Evolutionary conservation across 2,113 vertebrate genomes (phyloP).

Genomic region (Oceanites oceanicus): DNA sequence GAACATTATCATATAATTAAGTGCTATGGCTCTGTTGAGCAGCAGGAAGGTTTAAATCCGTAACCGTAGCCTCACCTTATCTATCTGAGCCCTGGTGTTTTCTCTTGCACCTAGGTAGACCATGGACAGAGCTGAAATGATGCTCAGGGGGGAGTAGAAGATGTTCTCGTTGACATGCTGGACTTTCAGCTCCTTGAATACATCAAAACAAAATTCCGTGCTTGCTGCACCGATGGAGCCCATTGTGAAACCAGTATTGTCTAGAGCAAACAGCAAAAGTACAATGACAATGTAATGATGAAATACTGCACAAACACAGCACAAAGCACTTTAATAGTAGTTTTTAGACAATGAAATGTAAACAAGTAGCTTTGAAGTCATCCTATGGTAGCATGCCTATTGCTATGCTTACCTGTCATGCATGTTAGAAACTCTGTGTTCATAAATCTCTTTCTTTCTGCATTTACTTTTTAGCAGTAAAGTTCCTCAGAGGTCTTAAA

Average conservation of each 20-base stretch:
- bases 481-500: neutral
- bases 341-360: neutral
- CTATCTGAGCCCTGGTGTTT: slow-evolving; percentile 81
- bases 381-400: neutral
- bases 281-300: neutral
- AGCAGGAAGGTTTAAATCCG: neutral
- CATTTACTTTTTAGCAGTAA: neutral
- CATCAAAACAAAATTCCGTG: slow-evolving; percentile 75
- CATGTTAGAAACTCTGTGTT: neutral
- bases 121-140: slow-evolving; percentile 83
- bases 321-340: neutral
- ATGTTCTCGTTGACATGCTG: slow-evolving; percentile 68
- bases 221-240: slow-evolving; percentile 72
- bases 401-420: neutral
- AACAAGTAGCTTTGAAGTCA: neutral
- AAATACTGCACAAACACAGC: neutral
- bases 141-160: slow-evolving; percentile 82
- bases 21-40: neutral
- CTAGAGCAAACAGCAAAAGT: slow-evolving; percentile 11
- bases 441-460: neutral
- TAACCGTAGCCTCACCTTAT: slow-evolving; percentile 75
- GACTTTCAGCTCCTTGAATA: slow-evolving; percentile 78
- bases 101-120: slow-evolving; percentile 80
- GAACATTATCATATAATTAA: neutral
- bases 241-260: slow-evolving; percentile 41